These are phyloP conservation scores for Probaryconus sp. DNA, from an alignment of 1,140 invertebrate genomes.

Conservation along the genomic window DNA sequence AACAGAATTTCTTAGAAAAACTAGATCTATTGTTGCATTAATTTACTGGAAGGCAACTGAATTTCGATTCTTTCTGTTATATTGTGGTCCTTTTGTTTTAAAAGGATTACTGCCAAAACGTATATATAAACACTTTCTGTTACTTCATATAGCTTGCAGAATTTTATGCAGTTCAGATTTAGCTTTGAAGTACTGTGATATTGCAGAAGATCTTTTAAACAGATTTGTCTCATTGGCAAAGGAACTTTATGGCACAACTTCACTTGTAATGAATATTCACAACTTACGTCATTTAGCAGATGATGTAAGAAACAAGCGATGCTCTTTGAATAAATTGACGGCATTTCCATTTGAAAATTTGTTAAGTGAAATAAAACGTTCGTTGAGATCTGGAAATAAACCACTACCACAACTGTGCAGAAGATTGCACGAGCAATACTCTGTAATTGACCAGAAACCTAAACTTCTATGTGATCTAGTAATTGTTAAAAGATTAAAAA, in stretches of 20 bases:
- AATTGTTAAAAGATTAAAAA: conserved; percentile 3
- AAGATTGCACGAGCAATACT: background rate
- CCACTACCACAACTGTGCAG: background rate
- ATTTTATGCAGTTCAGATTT: background rate
- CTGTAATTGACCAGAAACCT: background rate
- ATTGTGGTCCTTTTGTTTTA: conserved; percentile 3
- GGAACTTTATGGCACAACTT: background rate
- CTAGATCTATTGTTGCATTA: too few relatives aligned
- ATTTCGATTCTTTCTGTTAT: too few relatives aligned
- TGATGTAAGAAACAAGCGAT: conserved; percentile 18
- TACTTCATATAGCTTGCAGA: conserved; percentile 7
- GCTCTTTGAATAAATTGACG: background rate
- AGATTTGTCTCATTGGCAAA: background rate
- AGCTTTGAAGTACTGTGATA: background rate
- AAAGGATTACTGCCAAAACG: background rate
- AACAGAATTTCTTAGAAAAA: background rate
- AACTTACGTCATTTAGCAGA: conserved; percentile 21
- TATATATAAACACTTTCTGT: conserved; percentile 1
- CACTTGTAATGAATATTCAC: conserved; percentile 14
- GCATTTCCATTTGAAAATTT: conserved; percentile 1
- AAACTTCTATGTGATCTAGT: background rate
- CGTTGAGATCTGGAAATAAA: background rate
- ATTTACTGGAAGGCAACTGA: conserved; percentile 8
- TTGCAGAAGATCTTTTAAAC: background rate
- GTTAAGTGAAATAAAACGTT: conserved; percentile 1